Base-by-base conservation (phyloP, 2,888 invertebrate genomes). In the Germaria angustata region DNA sequence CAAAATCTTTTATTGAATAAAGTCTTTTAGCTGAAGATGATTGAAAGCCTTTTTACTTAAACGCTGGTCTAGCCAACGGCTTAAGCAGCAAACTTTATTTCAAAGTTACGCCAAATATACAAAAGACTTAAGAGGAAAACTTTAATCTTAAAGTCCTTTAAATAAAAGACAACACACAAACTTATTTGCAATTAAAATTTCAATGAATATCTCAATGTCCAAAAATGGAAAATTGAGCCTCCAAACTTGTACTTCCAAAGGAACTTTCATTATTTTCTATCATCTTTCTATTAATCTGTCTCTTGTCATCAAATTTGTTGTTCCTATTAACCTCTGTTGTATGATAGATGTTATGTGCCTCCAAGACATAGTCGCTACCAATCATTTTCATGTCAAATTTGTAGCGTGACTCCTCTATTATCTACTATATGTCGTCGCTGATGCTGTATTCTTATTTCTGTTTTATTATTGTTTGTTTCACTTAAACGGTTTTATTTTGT, bases 311-410 rank as follows among this genome's bases (percentile, higher is more conserved):
- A 36, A 20, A 68, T 46, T 51, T 36, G n/a, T 34, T 34, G 22
- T 57, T 32, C 2, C n/a, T 49, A 68, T 77, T 79, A 90, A 96
- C 96, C 93, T 96, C 96, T 80, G 96, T 96, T 36, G 96, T 96
- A 90, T 97, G 96, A 88, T 95, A 97, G 76, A 98, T 96, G 91
- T 96, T 97, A 87, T 95, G 95, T 86, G 97, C 93, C 90, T 98
- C 97, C 89, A 98, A 92, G 63, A 96, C 94, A 91, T 96, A 97
- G 88, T 97, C 97, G 88, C 95, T 95, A 68, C 95, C 94, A 85
- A 95, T 94, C 95, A 95, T 96, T 87, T 92, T 93, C 86, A 80
- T 88, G 71, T 80, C 84, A 84, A 75, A 63, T 71, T 76, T 72
- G 55, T 75, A 59, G 32, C 81, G 84, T 85, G 84, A 85, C 77